Base-by-base conservation (phyloP, 2,113 vertebrate genomes). In the Ascaphus truei region DNA sequence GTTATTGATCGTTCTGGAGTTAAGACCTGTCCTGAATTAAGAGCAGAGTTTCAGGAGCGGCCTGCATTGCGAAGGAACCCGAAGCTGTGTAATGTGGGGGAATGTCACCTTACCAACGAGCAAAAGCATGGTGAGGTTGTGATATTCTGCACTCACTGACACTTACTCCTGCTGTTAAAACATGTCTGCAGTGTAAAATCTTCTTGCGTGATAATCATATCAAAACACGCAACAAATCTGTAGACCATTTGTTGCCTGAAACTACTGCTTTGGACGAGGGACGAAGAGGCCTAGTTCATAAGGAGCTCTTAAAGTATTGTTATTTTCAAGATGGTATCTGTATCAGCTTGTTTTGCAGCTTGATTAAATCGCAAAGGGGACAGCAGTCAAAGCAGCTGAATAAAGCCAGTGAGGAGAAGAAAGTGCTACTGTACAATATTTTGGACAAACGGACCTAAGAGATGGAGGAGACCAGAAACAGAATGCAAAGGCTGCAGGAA, bases 281-380 rank as follows among this genome's bases (percentile, higher is more conserved):
- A 2, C 89, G 87, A 88, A 83, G 73, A 58, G 90, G 90, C 66
- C 83, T 81, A 61, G 89, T 91, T 33, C 90, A 92, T 75, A 85
- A 91, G 48, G 89, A 91, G 69, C 83, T 88, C n/a, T 89, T 89
- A 78, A 83, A 86, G 0, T 88, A 91, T 80, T 91, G 86, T 83
- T 92, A 89, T 34, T 77, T 71, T 1, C 80, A 86, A 30, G 91
- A 90, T 18, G 41, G n/a, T 1, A 48, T 79, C 65, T 91, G 86
- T 41, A 86, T 91, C 50, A 91, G 90, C 72, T 90, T 83, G 0
- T 81, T 89, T 60, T 91, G 90, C 36, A 88, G 86, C 0, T 73
- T 90, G n/a, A 85, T 91, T 0, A 89, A 89, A n/a, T 78, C 71
- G 0, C 90, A 92, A 76, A 83, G 80, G 1, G 51, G 76, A 30